These are phyloP conservation scores for Pachymerium ferrugineum DNA, from an alignment of 2,888 invertebrate genomes.

Conservation along the genomic window DNA sequence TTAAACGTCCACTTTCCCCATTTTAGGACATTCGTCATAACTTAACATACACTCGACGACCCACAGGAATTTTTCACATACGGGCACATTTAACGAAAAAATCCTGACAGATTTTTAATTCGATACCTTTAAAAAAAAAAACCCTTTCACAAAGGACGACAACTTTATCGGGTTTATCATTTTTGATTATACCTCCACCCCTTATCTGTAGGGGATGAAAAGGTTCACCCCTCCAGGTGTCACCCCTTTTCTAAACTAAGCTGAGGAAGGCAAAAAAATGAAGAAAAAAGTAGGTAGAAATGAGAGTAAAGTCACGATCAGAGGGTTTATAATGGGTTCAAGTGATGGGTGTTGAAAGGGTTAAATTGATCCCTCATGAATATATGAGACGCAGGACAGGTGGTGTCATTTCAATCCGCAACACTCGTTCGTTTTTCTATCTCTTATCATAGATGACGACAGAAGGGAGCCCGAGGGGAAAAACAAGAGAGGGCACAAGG, in stretches of 20 bases:
- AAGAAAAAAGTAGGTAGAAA: background rate
- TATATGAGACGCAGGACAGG: slow-evolving; percentile 15
- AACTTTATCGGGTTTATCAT: background rate
- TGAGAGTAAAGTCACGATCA: background rate
- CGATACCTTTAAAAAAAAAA: background rate
- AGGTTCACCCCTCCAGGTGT: slow-evolving; percentile 4
- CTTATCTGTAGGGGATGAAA: background rate
- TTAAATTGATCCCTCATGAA: slow-evolving; percentile 21
- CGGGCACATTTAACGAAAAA: background rate
- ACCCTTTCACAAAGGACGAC: too few relatives aligned
- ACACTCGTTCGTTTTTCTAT: background rate
- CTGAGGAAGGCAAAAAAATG: background rate
- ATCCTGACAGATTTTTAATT: too few relatives aligned
- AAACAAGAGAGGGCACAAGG: background rate
- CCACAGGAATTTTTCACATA: slow-evolving; percentile 2
- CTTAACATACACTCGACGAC: background rate
- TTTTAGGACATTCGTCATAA: background rate
- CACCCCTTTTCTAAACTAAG: background rate
- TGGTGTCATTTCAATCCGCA: slow-evolving; percentile 14
- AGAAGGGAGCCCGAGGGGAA: slow-evolving; percentile 5
- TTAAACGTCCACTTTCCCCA: background rate
- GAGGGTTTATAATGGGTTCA: background rate
- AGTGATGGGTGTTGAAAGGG: slow-evolving; percentile 6
- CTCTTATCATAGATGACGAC: slow-evolving; percentile 14
- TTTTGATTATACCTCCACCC: background rate